phyloP scores from a whole-genome alignment of 2,797 vertebrate species.

The Oophaga sylvatica region DNA sequence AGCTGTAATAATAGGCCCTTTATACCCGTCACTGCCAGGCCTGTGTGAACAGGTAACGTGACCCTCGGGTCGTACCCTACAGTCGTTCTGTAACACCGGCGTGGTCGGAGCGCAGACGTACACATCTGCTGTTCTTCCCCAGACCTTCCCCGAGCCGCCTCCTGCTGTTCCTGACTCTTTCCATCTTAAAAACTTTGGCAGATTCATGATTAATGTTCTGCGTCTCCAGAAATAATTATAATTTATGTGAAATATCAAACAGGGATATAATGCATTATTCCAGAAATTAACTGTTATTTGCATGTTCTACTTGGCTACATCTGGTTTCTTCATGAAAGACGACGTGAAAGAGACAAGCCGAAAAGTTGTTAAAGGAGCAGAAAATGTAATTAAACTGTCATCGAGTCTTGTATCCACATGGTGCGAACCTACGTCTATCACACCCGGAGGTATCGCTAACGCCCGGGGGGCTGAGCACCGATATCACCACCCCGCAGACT shows the following conservation, averaged over 20 bases:
- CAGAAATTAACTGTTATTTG: slow-evolving; percentile 77
- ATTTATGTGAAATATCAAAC: slow-evolving; percentile 84
- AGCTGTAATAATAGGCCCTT: neutral
- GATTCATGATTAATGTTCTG: slow-evolving; percentile 76
- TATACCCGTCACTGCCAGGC: neutral
- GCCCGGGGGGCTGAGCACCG: neutral
- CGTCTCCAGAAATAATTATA: slow-evolving; percentile 80
- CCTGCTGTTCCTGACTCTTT: slow-evolving; percentile 50
- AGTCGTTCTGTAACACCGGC: slow-evolving; percentile 15
- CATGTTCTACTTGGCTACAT: slow-evolving; percentile 60
- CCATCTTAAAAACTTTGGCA: slow-evolving; percentile 51
- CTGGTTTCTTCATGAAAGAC: slow-evolving; percentile 65
- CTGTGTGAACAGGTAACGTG: neutral
- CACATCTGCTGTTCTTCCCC: slow-evolving; percentile 49
- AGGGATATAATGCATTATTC: slow-evolving; percentile 83
- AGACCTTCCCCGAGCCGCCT: slow-evolving; percentile 36
- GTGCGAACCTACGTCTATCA: neutral
- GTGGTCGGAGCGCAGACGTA: neutral
- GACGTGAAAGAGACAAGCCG: slow-evolving; percentile 48
- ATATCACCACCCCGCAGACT: neutral
- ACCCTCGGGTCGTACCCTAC: neutral
- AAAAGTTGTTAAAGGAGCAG: slow-evolving; percentile 48
- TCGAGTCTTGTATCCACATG: slow-evolving; percentile 10
- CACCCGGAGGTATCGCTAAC: neutral
- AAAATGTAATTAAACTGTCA: slow-evolving; percentile 55